These are phyloP conservation scores for Triops cancriformis DNA, from an alignment of 1,140 invertebrate genomes.

Conservation along the genomic window DNA sequence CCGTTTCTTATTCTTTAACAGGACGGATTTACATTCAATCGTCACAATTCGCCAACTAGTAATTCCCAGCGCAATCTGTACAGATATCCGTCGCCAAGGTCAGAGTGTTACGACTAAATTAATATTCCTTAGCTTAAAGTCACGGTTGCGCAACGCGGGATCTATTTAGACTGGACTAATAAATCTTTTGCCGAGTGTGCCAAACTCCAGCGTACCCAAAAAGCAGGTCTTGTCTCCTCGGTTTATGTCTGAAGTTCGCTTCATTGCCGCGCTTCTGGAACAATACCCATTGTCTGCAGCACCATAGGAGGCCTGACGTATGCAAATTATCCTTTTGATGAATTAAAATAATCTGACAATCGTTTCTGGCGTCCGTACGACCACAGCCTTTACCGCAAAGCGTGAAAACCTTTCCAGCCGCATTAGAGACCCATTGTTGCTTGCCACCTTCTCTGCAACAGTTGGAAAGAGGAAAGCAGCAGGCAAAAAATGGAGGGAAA, in stretches of 20 bases:
- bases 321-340: constrained; percentile 11
- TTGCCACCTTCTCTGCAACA: neutral
- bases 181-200: neutral
- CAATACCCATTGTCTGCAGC: constrained; percentile 12
- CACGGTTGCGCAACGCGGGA: neutral
- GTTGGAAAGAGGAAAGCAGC: neutral
- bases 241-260: neutral
- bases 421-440: constrained; percentile 6
- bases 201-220: neutral
- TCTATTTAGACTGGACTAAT: neutral
- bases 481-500: neutral
- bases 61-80: too few relatives aligned
- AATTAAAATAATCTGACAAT: constrained; percentile 14
- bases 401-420: constrained; percentile 9
- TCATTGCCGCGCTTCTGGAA: constrained; percentile 12
- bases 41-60: too few relatives aligned
- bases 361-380: neutral
- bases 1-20: too few relatives aligned
- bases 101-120: neutral
- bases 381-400: neutral
- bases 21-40: too few relatives aligned
- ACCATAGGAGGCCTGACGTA: neutral
- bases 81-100: neutral
- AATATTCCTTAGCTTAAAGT: neutral
- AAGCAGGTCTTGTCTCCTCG: neutral